Conservation (phyloP, 2,113 vertebrate species). For the Saccopteryx leptura region DNA sequence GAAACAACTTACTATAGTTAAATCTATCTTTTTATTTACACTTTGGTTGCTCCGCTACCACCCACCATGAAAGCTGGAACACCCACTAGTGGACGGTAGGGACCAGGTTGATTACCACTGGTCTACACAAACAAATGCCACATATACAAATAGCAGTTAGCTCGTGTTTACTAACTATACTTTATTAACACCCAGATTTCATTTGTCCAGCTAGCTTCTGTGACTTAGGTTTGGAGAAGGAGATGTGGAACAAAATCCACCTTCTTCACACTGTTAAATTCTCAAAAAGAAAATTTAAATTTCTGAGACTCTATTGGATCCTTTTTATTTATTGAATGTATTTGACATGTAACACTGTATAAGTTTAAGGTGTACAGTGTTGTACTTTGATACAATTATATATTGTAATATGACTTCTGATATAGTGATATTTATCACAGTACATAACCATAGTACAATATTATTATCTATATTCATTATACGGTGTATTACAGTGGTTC, state of each 20-base stretch:
- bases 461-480: background rate
- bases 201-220: conserved; percentile 35
- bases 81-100: too few species aligned
- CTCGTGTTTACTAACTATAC: background rate
- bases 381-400: background rate
- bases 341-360: background rate
- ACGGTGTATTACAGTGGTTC: too few species aligned
- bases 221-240: conserved; percentile 9
- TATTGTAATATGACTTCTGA: background rate
- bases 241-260: background rate
- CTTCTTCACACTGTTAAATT: conserved; percentile 34
- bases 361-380: background rate
- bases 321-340: conserved; percentile 38
- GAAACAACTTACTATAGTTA: too few species aligned
- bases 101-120: too few species aligned
- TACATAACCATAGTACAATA: background rate
- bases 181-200: conserved; percentile 29
- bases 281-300: conserved; percentile 51
- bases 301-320: background rate
- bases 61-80: too few species aligned
- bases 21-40: too few species aligned
- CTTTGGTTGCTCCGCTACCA: too few species aligned
- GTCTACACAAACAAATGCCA: background rate
- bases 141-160: background rate
- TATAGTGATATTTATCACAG: background rate